Conservation (phyloP, 1,140 invertebrate genomes). For the Drosophila albomicans region DNA sequence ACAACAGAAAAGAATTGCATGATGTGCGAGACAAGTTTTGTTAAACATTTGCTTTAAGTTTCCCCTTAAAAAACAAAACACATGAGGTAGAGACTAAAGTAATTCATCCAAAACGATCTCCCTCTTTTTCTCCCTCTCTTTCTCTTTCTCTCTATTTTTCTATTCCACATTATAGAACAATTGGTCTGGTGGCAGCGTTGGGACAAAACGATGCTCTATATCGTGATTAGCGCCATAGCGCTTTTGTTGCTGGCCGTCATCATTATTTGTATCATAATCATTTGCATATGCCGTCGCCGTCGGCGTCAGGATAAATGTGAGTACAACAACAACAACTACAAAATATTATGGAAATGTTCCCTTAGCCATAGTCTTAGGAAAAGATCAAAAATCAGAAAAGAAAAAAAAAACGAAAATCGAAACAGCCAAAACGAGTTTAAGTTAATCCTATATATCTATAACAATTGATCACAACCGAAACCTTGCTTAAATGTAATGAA, state of each 20-base stretch:
- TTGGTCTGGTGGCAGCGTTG: slow-evolving; percentile 91
- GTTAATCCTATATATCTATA: slow-evolving; percentile 13
- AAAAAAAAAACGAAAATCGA: not conserved
- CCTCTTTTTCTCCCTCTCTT: slow-evolving; percentile 5
- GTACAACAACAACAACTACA: slow-evolving; percentile 84
- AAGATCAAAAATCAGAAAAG: not conserved
- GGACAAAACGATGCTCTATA: slow-evolving; percentile 91
- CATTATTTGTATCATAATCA: slow-evolving; percentile 93
- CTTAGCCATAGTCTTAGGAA: slow-evolving; percentile 44
- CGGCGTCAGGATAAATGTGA: slow-evolving; percentile 94
- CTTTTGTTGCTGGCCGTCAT: slow-evolving; percentile 91
- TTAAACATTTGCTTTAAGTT: slow-evolving; percentile 31
- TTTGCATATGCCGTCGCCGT: slow-evolving; percentile 92
- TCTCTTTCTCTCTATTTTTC: slow-evolving; percentile 1
- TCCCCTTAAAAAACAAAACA: slow-evolving; percentile 13
- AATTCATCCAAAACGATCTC: not conserved
- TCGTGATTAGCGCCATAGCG: slow-evolving; percentile 91
- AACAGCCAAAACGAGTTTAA: slow-evolving; percentile 25
- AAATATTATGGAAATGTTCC: slow-evolving; percentile 39
- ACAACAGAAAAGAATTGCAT: slow-evolving; percentile 31
- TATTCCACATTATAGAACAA: slow-evolving; percentile 85
- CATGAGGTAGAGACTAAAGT: not conserved
- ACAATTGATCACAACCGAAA: slow-evolving; percentile 8
- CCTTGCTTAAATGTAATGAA: not conserved
- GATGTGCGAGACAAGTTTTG: slow-evolving; percentile 23